Conservation (phyloP, 2,888 invertebrate genomes). For the Ephialtes manifestator region DNA sequence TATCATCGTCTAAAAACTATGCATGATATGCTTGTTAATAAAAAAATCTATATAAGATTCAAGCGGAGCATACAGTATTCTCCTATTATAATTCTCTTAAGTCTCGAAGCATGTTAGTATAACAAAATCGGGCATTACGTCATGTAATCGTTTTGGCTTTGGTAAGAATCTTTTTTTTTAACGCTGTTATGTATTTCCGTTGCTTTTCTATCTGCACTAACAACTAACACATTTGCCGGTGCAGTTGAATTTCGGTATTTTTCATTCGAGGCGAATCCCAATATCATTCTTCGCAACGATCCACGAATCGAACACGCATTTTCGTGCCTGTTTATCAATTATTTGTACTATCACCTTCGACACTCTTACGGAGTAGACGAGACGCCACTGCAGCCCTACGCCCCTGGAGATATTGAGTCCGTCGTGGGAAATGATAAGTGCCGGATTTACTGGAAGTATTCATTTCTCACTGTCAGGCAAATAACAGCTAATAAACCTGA, state of each 20-base stretch:
- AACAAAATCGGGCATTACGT: slow-evolving; percentile 62
- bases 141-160: slow-evolving; percentile 69
- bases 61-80: too few relatives aligned
- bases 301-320: slow-evolving; percentile 46
- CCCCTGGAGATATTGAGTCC: too few relatives aligned
- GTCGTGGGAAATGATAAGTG: too few relatives aligned
- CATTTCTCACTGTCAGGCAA: too few relatives aligned
- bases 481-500: too few relatives aligned
- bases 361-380: too few relatives aligned
- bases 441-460: too few relatives aligned
- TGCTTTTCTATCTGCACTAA: slow-evolving; percentile 35
- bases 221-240: slow-evolving; percentile 45
- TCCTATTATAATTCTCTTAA: slow-evolving; percentile 5
- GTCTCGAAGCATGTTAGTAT: slow-evolving; percentile 67
- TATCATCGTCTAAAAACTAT: slow-evolving; percentile 49
- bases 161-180: slow-evolving; percentile 66
- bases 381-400: too few relatives aligned
- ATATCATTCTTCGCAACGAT: slow-evolving; percentile 25
- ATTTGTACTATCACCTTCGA: too few relatives aligned
- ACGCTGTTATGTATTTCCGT: slow-evolving; percentile 11
- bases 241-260: slow-evolving; percentile 25
- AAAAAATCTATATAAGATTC: not conserved
- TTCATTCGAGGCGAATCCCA: slow-evolving; percentile 8
- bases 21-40: slow-evolving; percentile 47
- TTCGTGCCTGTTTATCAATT: slow-evolving; percentile 44